Base-by-base conservation (phyloP, 1,140 invertebrate genomes). In the Cardiocondyla obscurior region DNA sequence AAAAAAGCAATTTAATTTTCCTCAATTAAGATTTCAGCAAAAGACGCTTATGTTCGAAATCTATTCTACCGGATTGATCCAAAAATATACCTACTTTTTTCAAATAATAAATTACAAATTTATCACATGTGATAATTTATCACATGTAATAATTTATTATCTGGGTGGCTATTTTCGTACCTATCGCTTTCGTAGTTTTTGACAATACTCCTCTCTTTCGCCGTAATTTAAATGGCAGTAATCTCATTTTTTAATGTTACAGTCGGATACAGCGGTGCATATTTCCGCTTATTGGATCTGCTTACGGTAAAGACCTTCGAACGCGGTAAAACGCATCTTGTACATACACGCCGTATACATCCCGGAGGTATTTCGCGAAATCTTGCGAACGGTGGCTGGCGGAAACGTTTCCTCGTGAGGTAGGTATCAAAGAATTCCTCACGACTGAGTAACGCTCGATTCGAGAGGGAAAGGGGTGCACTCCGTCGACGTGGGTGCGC, bases 341-440 rank as follows among this genome's bases (percentile, higher is more conserved):
- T 70, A 53, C n/a, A 58, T 36, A 73, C 28, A 19, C 25, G 28
- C 36, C 36, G 22, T 46, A 72, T 39, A 44, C 39, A 39, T 72
- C 77, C 19, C 39, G 16, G 14, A 22, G 57, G 22, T 46, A 77
- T 12, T 46, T 69, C 69, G 65, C 25, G 70, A 73, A 83, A 86
- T 83, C 76, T 79, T 42, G 42, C 62, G 44, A 44, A 49, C 25
- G 19, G 33, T 25, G 33, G 86, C 44, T 70, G 55, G 55, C 42
- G 58, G 58, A 73, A 85, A 84, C 53, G 22, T 79, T 87, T 85
- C 49, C 65, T 36, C 25, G 42, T 10, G 19, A 14, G 14, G 46
- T 46, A 44, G 33, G 12, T 82, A 84, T 81, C 83, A 73, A 79
- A 84, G 57, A 85, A 87, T 87, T 82, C 60, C 60, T 58, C 39